Evolutionary conservation across 2,113 vertebrate species (phyloP), one percentile per base, ranked within the genome.

Genomic region (Polypterus senegalus): DNA sequence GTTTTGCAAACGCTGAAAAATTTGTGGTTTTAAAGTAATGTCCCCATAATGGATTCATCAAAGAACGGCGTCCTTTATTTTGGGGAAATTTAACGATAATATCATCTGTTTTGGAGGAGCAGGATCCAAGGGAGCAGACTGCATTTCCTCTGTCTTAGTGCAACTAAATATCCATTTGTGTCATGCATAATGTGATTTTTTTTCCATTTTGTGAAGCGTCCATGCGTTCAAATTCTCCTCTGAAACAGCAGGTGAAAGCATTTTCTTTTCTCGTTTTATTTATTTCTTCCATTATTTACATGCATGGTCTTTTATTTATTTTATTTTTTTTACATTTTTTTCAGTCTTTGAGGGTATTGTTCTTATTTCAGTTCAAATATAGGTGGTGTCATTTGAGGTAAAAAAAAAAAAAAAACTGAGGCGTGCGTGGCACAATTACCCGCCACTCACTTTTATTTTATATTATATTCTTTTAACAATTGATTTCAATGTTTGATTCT

Each of bases 111-210:
- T 55, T 55, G 10, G 5, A 53, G 51, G 51, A 10, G 51, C 7
- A 10, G 43, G 54, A 10, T 11, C 43, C 9, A 9, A 55, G 10
- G 43, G 54, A 55, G 54, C 10, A 55, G 10, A 11, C 54, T 55
- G 54, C 54, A 55, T 55, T 55, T 9, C 54, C 10, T 9, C 54
- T 11, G 5, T 55, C 10, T 55, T 55, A 55, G 43, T 10, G 43
- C 9, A 55, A 55, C 54, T 55, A 55, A 55, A 55, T 55, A 55
- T 55, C 54, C 54, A 55, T 55, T 55, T 11, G 27, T 27, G 27
- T 27, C 27, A 27, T 27, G 27, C 27, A 27, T 27, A 27, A 27
- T 27, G 27, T 27, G 27, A 27, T 27, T 27, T 27, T 27, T 27
- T 27, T 27, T 27, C 27, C 27, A 27, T 27, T 27, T 27, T 27